A percentile compares a stretch with the other conserved stretches of the same genome.
Conservation (phyloP, 2,888 invertebrate genomes). For the Meiosimyza decipiens region DNA sequence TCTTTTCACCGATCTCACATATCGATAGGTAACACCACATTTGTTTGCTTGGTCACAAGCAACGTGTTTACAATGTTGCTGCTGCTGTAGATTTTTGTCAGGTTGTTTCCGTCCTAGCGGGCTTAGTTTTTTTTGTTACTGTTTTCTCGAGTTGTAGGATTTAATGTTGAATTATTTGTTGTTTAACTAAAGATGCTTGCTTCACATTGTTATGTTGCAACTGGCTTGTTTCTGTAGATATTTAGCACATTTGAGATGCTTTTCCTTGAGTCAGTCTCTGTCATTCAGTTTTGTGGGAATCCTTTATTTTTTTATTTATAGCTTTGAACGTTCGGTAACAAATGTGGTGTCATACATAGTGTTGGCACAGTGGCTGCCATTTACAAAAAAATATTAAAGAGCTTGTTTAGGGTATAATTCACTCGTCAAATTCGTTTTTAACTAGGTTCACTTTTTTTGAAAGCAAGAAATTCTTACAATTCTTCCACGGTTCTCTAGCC, state of each 20-base stretch:
- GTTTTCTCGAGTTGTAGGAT: too few relatives aligned
- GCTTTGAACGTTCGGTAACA: too few relatives aligned
- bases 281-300: constrained; percentile 24
- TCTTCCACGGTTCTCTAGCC: too few relatives aligned
- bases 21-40: constrained; percentile 17
- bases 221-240: constrained; percentile 26
- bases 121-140: too few relatives aligned
- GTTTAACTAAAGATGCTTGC: constrained; percentile 2
- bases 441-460: too few relatives aligned
- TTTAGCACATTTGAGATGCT: constrained; percentile 27
- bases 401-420: too few relatives aligned
- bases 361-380: constrained; percentile 10
- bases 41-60: constrained; percentile 10
- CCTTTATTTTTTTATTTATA: constrained; percentile 4
- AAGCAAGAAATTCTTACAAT: too few relatives aligned
- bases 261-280: not conserved
- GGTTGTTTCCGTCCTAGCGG: constrained; percentile 17
- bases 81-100: constrained; percentile 5
- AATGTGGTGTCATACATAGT: not conserved
- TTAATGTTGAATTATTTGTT: not conserved
- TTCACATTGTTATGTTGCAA: constrained; percentile 2
- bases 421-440: too few relatives aligned
- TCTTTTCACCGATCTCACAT: constrained; percentile 6
- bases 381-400: too few relatives aligned
- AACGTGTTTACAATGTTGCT: constrained; percentile 25